A percentile compares a stretch with the other conserved stretches of the same genome.
Evolutionary conservation across 2,797 vertebrate genomes (phyloP).

Genomic region (Hippopotamyrus pictus): DNA sequence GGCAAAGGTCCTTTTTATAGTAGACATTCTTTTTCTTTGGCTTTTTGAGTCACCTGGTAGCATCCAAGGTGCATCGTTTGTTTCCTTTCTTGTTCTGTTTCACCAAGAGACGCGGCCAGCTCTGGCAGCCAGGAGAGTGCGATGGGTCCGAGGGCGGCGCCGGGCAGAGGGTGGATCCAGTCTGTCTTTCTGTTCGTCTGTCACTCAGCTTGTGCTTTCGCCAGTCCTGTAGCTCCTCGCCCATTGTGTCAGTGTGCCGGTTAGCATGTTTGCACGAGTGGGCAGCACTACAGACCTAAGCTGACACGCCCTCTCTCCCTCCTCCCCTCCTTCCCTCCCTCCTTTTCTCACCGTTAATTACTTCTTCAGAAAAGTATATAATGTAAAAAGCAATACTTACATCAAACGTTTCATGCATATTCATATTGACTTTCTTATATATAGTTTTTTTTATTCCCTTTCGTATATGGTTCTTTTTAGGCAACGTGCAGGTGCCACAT

Average conservation of each 20-base stretch:
- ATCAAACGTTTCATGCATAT: not conserved
- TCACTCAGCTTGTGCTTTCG: conserved; percentile 54
- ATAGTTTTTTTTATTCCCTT: not conserved
- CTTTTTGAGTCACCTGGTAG: conserved; percentile 56
- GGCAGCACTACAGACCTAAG: conserved; percentile 48
- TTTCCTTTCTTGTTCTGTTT: conserved; percentile 27
- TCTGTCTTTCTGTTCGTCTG: conserved; percentile 45
- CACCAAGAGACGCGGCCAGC: conserved; percentile 61
- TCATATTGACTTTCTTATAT: not conserved
- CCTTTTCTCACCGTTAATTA: not conserved
- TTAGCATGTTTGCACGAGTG: conserved; percentile 46
- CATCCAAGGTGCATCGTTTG: conserved; percentile 53
- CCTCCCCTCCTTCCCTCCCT: not conserved
- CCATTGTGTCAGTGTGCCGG: conserved; percentile 11
- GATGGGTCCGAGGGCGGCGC: conserved; percentile 64
- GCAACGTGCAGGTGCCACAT: not conserved
- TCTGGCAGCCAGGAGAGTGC: conserved; percentile 74
- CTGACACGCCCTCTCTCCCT: conserved; percentile 46
- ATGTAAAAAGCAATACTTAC: not conserved
- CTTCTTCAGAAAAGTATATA: not conserved
- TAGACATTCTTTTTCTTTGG: conserved; percentile 48
- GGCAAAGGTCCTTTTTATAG: conserved; percentile 59
- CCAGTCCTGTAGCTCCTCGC: not conserved
- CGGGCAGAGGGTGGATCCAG: conserved; percentile 43
- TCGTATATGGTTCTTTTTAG: not conserved